These are phyloP conservation scores for Strigamia maritima DNA, from an alignment of 2,888 invertebrate genomes.

Conservation along the genomic window DNA sequence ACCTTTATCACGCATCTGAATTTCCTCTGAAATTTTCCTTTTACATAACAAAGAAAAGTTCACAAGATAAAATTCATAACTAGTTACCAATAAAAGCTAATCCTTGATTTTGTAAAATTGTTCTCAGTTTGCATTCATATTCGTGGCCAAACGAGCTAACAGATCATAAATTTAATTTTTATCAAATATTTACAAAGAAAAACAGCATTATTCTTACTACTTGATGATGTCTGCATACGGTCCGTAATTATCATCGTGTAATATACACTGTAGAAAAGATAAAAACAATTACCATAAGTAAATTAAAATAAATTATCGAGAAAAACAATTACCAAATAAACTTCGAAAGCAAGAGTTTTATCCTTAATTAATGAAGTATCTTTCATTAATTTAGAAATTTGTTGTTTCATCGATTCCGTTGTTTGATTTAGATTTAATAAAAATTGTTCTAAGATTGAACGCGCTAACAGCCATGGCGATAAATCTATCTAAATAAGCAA, in stretches of 20 bases:
- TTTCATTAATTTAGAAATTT: constrained; percentile 60
- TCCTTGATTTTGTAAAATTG: constrained; percentile 60
- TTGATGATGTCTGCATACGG: constrained; percentile 74
- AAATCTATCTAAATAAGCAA: not conserved
- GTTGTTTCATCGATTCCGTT: constrained; percentile 51
- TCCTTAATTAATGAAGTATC: constrained; percentile 71
- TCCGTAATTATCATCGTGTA: constrained; percentile 81
- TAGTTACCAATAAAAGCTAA: constrained; percentile 55
- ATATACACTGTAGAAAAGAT: constrained; percentile 63
- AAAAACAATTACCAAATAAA: constrained; percentile 62
- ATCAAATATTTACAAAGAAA: not conserved
- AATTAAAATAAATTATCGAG: not conserved
- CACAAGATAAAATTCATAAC: not conserved
- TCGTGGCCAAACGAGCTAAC: constrained; percentile 74
- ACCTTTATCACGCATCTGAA: constrained; percentile 72
- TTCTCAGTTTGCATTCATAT: constrained; percentile 73
- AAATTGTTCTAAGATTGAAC: not conserved
- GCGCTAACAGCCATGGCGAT: not conserved
- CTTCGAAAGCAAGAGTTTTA: constrained; percentile 68
- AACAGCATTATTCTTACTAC: constrained; percentile 59
- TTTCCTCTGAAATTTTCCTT: constrained; percentile 63
- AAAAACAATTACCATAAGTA: constrained; percentile 42
- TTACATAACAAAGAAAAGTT: not conserved
- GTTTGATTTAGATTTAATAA: not conserved
- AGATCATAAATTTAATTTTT: not conserved